Base-by-base conservation (phyloP, 2,797 vertebrate species). In the Ctenosaura bakeri region DNA sequence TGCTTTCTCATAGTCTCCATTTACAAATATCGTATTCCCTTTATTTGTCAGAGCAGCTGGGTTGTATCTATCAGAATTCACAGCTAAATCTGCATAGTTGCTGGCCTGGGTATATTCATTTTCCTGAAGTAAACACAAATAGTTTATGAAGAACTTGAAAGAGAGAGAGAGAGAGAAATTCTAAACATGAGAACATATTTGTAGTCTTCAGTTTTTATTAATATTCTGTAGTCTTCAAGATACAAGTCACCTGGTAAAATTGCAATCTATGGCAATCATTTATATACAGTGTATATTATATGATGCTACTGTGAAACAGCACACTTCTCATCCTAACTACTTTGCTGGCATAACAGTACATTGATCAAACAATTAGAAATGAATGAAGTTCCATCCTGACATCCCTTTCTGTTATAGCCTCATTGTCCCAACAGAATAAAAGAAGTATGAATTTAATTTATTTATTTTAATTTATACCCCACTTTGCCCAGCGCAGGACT, bases 31-130 rank as follows among this genome's bases (percentile, higher is more conserved):
- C 0, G 98, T 98, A 96, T 99, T 99, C 92, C 99, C 99, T 96
- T 99, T 99, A 97, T 99, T 99, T 89, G 98, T 98, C 1, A 99
- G 98, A 1, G 99, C 99, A 64, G 98, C 98, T 0, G 99, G 98
- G 95, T 99, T 99, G 90, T 99, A 99, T 88, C 98, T 98, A 93
- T 99, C 99, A 18, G 99, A 97, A 77, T 94, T 98, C 97, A 99
- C 98, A 89, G 99, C 99, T 92, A 99, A 97, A 92, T 99, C 99
- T 82, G 99, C 98, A 88, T 99, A 99, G 87, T 97, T 97, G 86
- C 98, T 98, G 46, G 99, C 98, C 96, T 99, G 98, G 54, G 98
- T 97, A 88, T 97, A 97, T 91, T 99, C 99, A 88, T 99, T 99
- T 95, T 99, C 98, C 99, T 99, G 85, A 32, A 87, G 35, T 86